Conservation (phyloP, 2,113 vertebrate species). For the Desmodus rotundus region DNA sequence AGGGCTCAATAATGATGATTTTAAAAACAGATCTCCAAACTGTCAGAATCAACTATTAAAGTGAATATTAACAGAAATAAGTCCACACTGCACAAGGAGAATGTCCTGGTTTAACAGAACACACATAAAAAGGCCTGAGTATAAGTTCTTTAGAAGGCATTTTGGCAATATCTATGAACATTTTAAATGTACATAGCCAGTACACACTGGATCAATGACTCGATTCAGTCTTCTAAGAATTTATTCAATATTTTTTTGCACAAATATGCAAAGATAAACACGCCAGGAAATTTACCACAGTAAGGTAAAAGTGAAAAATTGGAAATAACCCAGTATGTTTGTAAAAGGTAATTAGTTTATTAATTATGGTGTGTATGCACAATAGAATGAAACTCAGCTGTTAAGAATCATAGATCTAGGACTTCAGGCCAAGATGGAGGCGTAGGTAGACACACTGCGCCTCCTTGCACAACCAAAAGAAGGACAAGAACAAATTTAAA, state of each 20-base stretch:
- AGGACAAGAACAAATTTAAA: no score
- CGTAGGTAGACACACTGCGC: no score
- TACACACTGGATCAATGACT: not conserved
- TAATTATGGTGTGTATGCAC: not conserved
- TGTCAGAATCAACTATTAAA: not conserved
- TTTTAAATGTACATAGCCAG: not conserved
- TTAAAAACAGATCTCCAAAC: not conserved
- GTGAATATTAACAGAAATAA: not conserved
- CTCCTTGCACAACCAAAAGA: no score
- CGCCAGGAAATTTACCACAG: not conserved
- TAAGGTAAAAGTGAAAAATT: not conserved
- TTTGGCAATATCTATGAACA: not conserved
- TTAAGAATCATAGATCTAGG: not conserved
- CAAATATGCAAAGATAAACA: constrained; percentile 20
- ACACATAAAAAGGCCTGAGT: not conserved
- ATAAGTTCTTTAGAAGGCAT: not conserved
- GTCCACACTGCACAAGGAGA: not conserved
- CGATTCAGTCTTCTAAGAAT: not conserved
- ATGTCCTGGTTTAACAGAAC: not conserved
- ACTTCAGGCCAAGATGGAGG: not conserved
- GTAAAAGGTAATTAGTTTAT: not conserved
- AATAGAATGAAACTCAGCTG: not conserved
- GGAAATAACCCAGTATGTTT: not conserved
- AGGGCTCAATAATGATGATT: not conserved
- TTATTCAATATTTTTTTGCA: not conserved